A percentile compares a stretch with the other conserved stretches of the same genome.
These are phyloP conservation scores for Apolygus lucorum DNA, from an alignment of 1,140 invertebrate species.

Conservation along the genomic window DNA sequence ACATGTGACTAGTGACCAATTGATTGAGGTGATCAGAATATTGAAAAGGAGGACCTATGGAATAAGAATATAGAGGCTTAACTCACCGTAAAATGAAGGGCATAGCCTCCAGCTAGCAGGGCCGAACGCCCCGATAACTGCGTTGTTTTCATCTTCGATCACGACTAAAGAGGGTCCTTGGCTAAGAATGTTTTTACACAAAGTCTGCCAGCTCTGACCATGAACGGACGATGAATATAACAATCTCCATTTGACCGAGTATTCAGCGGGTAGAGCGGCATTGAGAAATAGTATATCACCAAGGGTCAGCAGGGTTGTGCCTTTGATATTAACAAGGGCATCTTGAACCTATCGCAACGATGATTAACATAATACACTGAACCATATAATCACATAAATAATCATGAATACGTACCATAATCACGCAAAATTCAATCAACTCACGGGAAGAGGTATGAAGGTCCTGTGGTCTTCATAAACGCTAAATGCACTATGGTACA, in stretches of 20 bases:
- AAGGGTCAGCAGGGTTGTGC: constrained; percentile 3
- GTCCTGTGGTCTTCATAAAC: constrained; percentile 10
- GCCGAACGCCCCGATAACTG: constrained; percentile 82
- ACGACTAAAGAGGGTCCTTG: constrained; percentile 70
- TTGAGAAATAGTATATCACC: constrained; percentile 14
- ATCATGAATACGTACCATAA: constrained; percentile 10
- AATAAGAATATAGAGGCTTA: constrained; percentile 14
- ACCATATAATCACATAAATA: not conserved
- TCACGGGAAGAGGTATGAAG: constrained; percentile 10
- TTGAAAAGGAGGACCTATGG: not conserved
- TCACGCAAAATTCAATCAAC: constrained; percentile 12
- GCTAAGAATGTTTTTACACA: constrained; percentile 58
- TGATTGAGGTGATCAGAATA: too few relatives aligned
- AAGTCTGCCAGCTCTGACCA: constrained; percentile 73
- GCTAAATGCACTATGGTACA: constrained; percentile 5
- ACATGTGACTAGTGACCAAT: too few relatives aligned
- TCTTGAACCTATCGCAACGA: constrained; percentile 11
- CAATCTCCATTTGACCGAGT: constrained; percentile 53
- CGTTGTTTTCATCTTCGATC: constrained; percentile 66
- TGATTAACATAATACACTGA: not conserved
- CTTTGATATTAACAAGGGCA: constrained; percentile 16
- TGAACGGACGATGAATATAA: constrained; percentile 73
- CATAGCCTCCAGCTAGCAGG: constrained; percentile 60
- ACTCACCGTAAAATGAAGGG: constrained; percentile 52
- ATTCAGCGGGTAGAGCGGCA: constrained; percentile 38